A percentile compares a stretch with the other conserved stretches of the same genome.
phyloP scores from a whole-genome alignment of 2,113 vertebrate genomes.

The Lates calcarifer region DNA sequence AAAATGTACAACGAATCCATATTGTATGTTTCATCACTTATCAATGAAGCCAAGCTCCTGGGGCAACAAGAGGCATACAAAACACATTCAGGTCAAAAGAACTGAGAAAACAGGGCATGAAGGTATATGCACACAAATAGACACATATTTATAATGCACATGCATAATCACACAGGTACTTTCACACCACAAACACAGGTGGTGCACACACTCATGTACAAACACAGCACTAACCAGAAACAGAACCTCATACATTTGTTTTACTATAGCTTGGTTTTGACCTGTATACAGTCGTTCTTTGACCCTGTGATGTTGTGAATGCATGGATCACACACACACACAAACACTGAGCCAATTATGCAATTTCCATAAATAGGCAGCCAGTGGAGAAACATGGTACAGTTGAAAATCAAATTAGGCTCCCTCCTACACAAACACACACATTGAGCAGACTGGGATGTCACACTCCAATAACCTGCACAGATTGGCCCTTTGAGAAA shows the following conservation, averaged over 20 bases:
- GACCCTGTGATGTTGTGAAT: constrained; percentile 28
- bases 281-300: constrained; percentile 17
- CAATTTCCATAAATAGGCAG: constrained; percentile 67
- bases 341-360: constrained; percentile 49
- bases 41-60: not conserved
- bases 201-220: not conserved
- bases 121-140: constrained; percentile 7
- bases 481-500: constrained; percentile 65
- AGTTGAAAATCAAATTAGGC: constrained; percentile 64
- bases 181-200: not conserved
- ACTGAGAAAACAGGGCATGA: not conserved
- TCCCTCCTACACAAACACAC: constrained; percentile 56
- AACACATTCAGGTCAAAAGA: constrained; percentile 24
- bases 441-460: constrained; percentile 63
- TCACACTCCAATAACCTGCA: constrained; percentile 70
- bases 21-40: not conserved
- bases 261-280: not conserved
- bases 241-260: not conserved
- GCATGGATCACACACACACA: constrained; percentile 1
- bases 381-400: constrained; percentile 60
- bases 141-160: not conserved
- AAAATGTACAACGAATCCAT: not conserved
- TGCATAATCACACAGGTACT: not conserved
- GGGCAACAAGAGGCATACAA: not conserved
- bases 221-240: not conserved